Evolutionary conservation across 2,113 vertebrate species (phyloP).

Genomic region (Pedionomus torquatus): DNA sequence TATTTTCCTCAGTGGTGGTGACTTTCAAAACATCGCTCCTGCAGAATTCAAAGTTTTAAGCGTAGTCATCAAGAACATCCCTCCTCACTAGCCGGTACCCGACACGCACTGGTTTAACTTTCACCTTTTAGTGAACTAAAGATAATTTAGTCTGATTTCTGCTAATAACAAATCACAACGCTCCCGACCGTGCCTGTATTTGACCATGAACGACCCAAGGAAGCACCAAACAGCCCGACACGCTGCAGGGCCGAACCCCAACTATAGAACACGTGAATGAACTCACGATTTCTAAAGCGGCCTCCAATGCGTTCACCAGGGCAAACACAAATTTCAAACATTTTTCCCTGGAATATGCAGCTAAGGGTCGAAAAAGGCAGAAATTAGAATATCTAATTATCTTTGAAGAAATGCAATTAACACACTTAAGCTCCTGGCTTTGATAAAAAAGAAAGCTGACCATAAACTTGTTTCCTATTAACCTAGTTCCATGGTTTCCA

Average conservation of each 20-base stretch:
- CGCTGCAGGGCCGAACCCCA: accelerated
- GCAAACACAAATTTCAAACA: not conserved
- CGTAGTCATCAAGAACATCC: not conserved
- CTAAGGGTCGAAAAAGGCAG: not conserved
- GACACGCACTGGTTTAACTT: not conserved
- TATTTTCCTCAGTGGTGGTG: not conserved
- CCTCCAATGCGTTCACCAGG: not conserved
- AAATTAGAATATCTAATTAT: conserved; percentile 31
- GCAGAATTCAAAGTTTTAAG: not conserved
- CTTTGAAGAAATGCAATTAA: conserved; percentile 17
- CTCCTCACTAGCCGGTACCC: not conserved
- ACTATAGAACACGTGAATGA: not conserved
- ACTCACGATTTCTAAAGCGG: not conserved
- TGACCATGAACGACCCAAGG: accelerated
- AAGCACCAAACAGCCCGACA: not conserved
- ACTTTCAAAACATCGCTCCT: not conserved
- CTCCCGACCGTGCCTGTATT: accelerated
- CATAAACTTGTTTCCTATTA: not conserved
- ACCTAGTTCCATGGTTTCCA: conserved; percentile 41
- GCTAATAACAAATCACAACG: not conserved
- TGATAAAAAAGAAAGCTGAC: not conserved
- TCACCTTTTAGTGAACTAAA: not conserved
- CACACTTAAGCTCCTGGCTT: not conserved
- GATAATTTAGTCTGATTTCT: not conserved
- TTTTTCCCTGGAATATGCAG: not conserved